Conservation (phyloP, 2,888 invertebrate species). For the Luperina nickerlii region DNA sequence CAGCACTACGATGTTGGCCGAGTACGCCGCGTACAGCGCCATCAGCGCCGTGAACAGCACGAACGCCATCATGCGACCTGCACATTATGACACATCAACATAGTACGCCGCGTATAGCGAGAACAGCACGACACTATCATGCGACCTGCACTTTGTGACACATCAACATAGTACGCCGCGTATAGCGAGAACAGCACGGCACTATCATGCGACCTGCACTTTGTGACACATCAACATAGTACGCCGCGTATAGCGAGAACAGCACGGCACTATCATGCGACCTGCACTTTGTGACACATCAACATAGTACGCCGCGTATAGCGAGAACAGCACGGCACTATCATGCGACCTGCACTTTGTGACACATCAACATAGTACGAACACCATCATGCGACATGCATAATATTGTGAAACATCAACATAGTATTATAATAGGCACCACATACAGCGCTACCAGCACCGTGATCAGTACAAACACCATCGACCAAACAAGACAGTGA, state of each 20-base stretch:
- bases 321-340: background rate
- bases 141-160: slow-evolving; percentile 69
- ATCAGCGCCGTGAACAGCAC: too few species aligned
- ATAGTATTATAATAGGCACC: background rate
- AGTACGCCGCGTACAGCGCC: slow-evolving; percentile 91
- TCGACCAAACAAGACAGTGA: background rate
- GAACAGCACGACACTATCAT: slow-evolving; percentile 81
- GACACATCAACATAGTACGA: background rate
- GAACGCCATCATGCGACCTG: slow-evolving; percentile 78
- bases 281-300: too few species aligned
- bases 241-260: background rate
- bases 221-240: too few species aligned
- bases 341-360: background rate
- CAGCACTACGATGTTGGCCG: slow-evolving; percentile 92
- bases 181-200: slow-evolving; percentile 80
- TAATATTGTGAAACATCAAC: background rate
- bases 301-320: too few species aligned
- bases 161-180: slow-evolving; percentile 87
- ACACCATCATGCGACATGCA: background rate
- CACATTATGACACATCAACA: background rate
- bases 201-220: background rate
- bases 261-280: too few species aligned
- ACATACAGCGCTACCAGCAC: background rate
- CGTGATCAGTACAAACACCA: too few species aligned
- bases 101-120: slow-evolving; percentile 91